These are phyloP conservation scores for Helicoverpa zea DNA, from an alignment of 1,140 invertebrate species.

Conservation along the genomic window DNA sequence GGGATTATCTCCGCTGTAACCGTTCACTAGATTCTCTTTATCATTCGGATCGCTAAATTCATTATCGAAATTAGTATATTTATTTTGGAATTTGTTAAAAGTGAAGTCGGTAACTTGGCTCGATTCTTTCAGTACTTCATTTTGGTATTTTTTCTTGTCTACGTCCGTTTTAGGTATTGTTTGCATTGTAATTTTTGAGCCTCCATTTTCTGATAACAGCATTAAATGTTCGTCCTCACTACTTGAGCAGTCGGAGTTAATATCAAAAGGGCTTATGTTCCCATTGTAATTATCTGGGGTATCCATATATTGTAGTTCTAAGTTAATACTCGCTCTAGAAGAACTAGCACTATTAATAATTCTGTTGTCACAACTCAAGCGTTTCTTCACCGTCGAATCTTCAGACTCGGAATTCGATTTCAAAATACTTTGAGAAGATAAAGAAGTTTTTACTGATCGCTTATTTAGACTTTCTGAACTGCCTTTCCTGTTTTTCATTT, in stretches of 20 bases:
- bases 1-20: conserved; percentile 80
- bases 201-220: conserved; percentile 82
- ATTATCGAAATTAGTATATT: conserved; percentile 80
- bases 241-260: conserved; percentile 83
- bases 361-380: conserved; percentile 80
- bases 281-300: conserved; percentile 67
- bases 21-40: conserved; percentile 77
- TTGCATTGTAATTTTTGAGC: conserved; percentile 84
- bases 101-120: conserved; percentile 71
- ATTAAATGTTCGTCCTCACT: conserved; percentile 85
- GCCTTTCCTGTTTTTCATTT: conserved; percentile 61
- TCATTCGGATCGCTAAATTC: conserved; percentile 82
- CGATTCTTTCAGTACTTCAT: conserved; percentile 78
- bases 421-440: conserved; percentile 76
- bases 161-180: conserved; percentile 66
- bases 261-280: conserved; percentile 71
- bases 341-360: conserved; percentile 75
- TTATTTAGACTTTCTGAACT: conserved; percentile 77
- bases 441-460: conserved; percentile 67
- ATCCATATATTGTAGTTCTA: conserved; percentile 80
- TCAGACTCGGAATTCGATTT: conserved; percentile 78
- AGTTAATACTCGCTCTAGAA: conserved; percentile 76
- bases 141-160: conserved; percentile 72
- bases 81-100: conserved; percentile 78
- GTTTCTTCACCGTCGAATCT: conserved; percentile 78